phyloP scores from a whole-genome alignment of 2,888 invertebrate species.

The Tachina lurida region DNA sequence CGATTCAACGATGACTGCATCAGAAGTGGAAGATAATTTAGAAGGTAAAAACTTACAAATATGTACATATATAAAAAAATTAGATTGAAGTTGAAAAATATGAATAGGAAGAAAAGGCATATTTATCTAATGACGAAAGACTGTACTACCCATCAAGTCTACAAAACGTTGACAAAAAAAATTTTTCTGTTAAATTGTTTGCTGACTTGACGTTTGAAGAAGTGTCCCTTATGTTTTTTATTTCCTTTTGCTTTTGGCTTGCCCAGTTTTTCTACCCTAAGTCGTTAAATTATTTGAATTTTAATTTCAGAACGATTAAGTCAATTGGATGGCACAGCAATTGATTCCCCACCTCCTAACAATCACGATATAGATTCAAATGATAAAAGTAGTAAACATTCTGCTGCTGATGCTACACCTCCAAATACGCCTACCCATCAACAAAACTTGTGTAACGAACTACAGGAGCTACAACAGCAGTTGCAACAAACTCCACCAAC shows the following conservation, averaged over 20 bases:
- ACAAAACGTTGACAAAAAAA: too few species aligned
- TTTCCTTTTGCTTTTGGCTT: not conserved
- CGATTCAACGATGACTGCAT: constrained; percentile 77
- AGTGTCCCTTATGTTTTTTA: not conserved
- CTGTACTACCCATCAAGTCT: too few species aligned
- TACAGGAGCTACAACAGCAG: constrained; percentile 67
- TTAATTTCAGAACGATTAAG: constrained; percentile 78
- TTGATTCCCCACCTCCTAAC: constrained; percentile 73
- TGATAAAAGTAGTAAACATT: constrained; percentile 44
- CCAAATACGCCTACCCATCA: constrained; percentile 69
- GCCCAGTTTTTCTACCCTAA: not conserved
- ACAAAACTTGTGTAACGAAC: constrained; percentile 64
- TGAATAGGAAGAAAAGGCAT: too few species aligned
- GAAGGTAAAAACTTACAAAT: constrained; percentile 76
- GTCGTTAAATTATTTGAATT: not conserved
- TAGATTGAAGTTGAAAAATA: too few species aligned
- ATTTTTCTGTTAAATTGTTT: too few species aligned
- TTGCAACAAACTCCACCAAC: constrained; percentile 61
- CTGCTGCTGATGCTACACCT: constrained; percentile 66
- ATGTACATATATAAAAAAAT: not conserved
- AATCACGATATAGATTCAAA: constrained; percentile 66
- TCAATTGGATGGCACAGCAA: constrained; percentile 79
- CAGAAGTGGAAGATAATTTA: constrained; percentile 78
- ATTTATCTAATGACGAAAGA: too few species aligned
- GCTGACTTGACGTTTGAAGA: too few species aligned